Base-by-base conservation (phyloP, 2,113 vertebrate genomes). In the Rallus limicola region DNA sequence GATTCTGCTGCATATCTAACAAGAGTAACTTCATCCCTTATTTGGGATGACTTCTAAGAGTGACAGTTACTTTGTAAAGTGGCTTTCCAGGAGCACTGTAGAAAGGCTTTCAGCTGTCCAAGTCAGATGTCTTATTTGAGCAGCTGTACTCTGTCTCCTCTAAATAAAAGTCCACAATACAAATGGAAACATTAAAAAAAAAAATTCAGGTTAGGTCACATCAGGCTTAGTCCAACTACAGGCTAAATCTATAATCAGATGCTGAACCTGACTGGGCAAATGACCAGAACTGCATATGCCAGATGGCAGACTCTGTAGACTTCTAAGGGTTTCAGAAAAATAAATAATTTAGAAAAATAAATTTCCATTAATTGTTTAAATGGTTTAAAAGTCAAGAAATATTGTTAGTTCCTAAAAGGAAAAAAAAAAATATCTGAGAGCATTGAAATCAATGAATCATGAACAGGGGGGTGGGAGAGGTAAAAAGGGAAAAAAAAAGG, bases 401-500 rank as follows among this genome's bases (percentile, higher is more conserved):
- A 58, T 4, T 83, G 2, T 59, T 77, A 72, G 67, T 53, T 83
- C 7, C 11, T 80, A 16, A 80, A 75, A 68, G 76, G 13, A 80
- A 75, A 68, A 65, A 65, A 48, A 48, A 19, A 3, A 14, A 36
- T 90, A 86, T n/a, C 6, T 77, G 34, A 72, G 20, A 16, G 5
- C 34, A 69, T 65, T 16, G 60, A 72, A 72, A 3, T 52, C 42
- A 76, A 18, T 50, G 8, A 76, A 53, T 52, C 8, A 17, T 65
- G 36, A 70, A 13, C 0, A 2, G 5, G 9, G 16, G 5, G 4
- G 1, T 1, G 1, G 26, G 40, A 6, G 21, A 16, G 33, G n/a
- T 36, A 29, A 36, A 13, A 7, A 12, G 4, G 6, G 5, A 14
- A 26, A 16, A 16, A 64, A 36, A 24, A 16, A 21, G 3, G 8